These are phyloP conservation scores for Pocillopora damicornis DNA, from an alignment of 64 coral and sea anemone genomes.

Conservation along the genomic window DNA sequence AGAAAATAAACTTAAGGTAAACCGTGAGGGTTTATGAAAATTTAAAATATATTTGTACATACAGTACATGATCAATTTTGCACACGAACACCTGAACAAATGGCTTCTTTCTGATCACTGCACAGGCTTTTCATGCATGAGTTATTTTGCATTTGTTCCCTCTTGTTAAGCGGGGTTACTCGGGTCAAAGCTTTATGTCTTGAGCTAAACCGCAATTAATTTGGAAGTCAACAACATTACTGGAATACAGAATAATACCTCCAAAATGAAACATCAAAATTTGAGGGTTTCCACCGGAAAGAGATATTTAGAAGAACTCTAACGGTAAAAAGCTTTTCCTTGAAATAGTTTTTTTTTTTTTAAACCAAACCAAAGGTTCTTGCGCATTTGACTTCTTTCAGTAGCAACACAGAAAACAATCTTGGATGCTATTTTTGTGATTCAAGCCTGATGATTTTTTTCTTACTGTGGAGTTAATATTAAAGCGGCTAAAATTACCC, in stretches of 20 bases:
- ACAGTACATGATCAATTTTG: background rate
- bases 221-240: background rate
- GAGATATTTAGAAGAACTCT: background rate
- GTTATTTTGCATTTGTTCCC: background rate
- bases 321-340: background rate
- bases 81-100: slow-evolving; percentile 4
- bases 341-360: background rate
- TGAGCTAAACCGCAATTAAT: background rate
- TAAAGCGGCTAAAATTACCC: background rate
- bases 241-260: background rate
- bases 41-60: background rate
- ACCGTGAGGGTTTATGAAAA: background rate
- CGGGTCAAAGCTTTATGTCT: background rate
- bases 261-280: background rate
- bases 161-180: background rate
- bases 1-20: background rate
- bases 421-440: no score
- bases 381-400: no score
- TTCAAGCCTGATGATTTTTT: no score
- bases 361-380: background rate
- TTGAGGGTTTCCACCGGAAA: background rate
- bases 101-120: background rate
- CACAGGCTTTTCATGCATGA: background rate
- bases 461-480: no score
- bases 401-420: no score